Base-by-base conservation (phyloP, 2,888 invertebrate genomes). In the Tenthredo mesomela region DNA sequence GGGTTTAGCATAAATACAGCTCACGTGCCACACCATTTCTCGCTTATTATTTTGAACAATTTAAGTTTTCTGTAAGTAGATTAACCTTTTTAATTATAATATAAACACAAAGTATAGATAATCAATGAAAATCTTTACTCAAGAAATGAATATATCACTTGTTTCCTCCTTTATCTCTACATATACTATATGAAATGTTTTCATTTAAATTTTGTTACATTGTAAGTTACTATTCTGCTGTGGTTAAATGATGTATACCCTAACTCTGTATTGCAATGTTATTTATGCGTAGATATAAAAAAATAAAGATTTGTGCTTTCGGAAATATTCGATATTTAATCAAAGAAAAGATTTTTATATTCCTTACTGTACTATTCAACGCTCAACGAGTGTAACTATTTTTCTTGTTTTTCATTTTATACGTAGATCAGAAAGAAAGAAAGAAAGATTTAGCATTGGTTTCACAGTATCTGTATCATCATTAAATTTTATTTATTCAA, bases 1-100 rank as follows among this genome's bases (percentile, higher is more conserved):
- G 89, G 92, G 93, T 89, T 90, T 94, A 67, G 89, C 89, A 87
- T 93, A 89, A 91, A 40, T 67, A 33, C 47, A 43, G 15, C 70
- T 47, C 3, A 50, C 67, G 25, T 33, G 43, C 82, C 82, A 82
- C 82, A 82, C 82, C 82, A 82, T 67, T 82, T 65, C 47, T 67
- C 67, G 82, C 70, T 82, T 82, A 15, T 67, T 73, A 29, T 82
- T 70, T 58, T 25, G 29, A 43, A 67, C 82, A 15, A 29, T 67
- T 82, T 70, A 82, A 82, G 82, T 82, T 82, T 82, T 82, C 82
- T 82, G 82, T 82, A 82, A 65, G 25, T 70, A 82, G 67, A 65
- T 67, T 82, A 67, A 70, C 33, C 67, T 67, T 82, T 70, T 82
- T 50, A 50, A 82, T 67, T 65, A 82, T 82, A 82, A 58, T 37